Percentiles rank a stretch among this genome's conserved stretches.
Evolutionary conservation across 2,888 invertebrate genomes (phyloP).

Genomic region (Mythimna ferrago): DNA sequence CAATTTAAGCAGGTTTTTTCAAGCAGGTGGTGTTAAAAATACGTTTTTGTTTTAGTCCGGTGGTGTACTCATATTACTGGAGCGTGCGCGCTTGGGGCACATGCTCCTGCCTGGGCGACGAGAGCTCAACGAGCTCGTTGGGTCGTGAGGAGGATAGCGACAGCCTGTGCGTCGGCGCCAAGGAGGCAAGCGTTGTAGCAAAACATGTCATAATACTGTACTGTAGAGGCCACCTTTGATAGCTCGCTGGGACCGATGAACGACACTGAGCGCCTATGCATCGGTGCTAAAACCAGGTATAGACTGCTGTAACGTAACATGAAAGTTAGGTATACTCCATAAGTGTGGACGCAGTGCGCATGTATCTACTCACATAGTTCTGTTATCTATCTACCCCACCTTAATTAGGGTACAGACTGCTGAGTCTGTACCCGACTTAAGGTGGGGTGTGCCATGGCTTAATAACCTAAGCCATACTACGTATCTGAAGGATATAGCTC

Average conservation of each 20-base stretch:
- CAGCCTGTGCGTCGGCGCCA: slow-evolving; percentile 67
- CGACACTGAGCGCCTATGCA: slow-evolving; percentile 60
- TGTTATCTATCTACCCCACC: too few species aligned
- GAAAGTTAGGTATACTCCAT: too few species aligned
- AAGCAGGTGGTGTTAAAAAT: neutral
- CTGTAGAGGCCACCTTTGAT: slow-evolving; percentile 43
- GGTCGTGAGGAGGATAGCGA: slow-evolving; percentile 43
- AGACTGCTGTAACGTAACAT: too few species aligned
- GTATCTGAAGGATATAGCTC: neutral
- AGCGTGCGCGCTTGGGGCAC: slow-evolving; percentile 77
- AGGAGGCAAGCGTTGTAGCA: slow-evolving; percentile 43
- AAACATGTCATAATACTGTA: slow-evolving; percentile 15
- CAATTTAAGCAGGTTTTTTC: too few species aligned
- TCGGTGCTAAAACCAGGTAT: slow-evolving; percentile 57
- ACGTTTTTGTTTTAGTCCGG: slow-evolving; percentile 68
- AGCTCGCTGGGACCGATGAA: slow-evolving; percentile 29
- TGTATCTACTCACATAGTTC: too few species aligned
- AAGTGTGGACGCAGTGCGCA: too few species aligned
- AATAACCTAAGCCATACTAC: slow-evolving; percentile 21
- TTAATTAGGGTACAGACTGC: too few species aligned
- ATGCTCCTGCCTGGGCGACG: slow-evolving; percentile 72
- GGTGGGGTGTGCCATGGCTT: slow-evolving; percentile 41
- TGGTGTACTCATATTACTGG: slow-evolving; percentile 82
- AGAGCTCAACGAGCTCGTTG: slow-evolving; percentile 2
- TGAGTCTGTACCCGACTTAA: too few species aligned